A percentile compares a stretch with the other conserved stretches of the same genome.
Conservation (phyloP, 2,113 vertebrate species). For the Phalacrocorax brasilianus region DNA sequence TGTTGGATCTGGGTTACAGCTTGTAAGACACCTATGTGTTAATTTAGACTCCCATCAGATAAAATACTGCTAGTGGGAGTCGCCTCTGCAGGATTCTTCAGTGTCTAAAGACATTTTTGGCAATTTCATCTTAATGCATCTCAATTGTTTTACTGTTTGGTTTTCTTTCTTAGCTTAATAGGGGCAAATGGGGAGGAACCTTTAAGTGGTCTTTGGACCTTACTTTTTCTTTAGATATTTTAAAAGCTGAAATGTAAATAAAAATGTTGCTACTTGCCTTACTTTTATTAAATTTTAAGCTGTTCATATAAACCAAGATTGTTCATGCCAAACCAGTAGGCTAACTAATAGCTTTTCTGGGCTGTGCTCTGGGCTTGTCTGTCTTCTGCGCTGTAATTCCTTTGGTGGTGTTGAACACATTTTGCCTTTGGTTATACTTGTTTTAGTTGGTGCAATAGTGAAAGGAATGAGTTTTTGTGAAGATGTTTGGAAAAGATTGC, state of each 20-base stretch:
- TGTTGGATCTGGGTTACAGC: background rate
- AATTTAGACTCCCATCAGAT: background rate
- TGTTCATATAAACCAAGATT: background rate
- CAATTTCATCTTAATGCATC: accelerated
- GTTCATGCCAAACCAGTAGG: background rate
- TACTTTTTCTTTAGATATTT: background rate
- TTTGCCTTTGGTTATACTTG: conserved; percentile 22
- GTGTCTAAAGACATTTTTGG: background rate
- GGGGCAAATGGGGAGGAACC: background rate
- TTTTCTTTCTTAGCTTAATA: background rate
- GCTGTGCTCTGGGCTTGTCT: background rate
- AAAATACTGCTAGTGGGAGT: background rate
- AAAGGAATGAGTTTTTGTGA: background rate
- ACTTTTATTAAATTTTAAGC: background rate
- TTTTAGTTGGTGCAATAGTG: background rate
- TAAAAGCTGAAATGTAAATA: background rate
- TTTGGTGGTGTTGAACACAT: background rate
- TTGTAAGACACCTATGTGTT: background rate
- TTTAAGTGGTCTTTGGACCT: background rate
- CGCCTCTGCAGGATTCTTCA: background rate
- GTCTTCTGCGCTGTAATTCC: background rate
- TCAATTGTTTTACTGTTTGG: background rate
- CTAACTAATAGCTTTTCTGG: background rate
- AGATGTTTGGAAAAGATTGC: background rate
- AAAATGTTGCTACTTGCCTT: background rate